Conservation (phyloP, 2,797 vertebrate species). For the Craterocephalus amniculus region DNA sequence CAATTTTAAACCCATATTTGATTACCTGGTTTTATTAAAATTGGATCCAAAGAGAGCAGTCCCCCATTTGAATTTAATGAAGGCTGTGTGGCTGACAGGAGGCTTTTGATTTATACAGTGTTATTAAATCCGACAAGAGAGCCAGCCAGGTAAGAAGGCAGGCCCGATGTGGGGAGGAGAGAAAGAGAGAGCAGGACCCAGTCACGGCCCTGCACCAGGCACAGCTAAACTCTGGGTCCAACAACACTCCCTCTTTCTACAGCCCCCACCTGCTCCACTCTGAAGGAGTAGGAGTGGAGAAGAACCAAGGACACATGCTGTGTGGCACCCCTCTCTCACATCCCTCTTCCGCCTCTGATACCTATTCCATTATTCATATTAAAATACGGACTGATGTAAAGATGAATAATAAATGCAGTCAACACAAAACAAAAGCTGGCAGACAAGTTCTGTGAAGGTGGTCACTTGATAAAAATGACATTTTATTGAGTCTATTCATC, state of each 20-base stretch:
- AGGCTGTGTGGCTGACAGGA: constrained; percentile 83
- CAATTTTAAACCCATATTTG: constrained; percentile 82
- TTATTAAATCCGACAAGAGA: constrained; percentile 84
- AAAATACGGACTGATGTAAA: constrained; percentile 85
- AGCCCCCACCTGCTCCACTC: constrained; percentile 63
- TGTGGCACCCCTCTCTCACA: constrained; percentile 80
- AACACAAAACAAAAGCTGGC: constrained; percentile 84
- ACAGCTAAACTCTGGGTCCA: constrained; percentile 56
- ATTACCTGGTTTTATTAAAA: constrained; percentile 87
- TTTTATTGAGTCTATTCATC: constrained; percentile 47
- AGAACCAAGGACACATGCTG: constrained; percentile 81
- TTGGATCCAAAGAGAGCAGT: constrained; percentile 84
- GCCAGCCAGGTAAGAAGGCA: constrained; percentile 76
- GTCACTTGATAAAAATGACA: constrained; percentile 70
- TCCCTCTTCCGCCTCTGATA: constrained; percentile 82
- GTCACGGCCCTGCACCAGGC: constrained; percentile 63
- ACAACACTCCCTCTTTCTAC: constrained; percentile 34
- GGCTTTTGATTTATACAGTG: constrained; percentile 86
- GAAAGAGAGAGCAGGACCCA: constrained; percentile 54
- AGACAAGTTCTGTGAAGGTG: constrained; percentile 68
- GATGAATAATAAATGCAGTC: constrained; percentile 88
- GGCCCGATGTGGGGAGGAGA: constrained; percentile 43
- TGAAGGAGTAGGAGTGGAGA: constrained; percentile 67
- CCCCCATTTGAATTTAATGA: constrained; percentile 86
- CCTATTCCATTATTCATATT: constrained; percentile 88